Conservation (phyloP, 2,797 vertebrate genomes). For the Lateolabrax maculatus region DNA sequence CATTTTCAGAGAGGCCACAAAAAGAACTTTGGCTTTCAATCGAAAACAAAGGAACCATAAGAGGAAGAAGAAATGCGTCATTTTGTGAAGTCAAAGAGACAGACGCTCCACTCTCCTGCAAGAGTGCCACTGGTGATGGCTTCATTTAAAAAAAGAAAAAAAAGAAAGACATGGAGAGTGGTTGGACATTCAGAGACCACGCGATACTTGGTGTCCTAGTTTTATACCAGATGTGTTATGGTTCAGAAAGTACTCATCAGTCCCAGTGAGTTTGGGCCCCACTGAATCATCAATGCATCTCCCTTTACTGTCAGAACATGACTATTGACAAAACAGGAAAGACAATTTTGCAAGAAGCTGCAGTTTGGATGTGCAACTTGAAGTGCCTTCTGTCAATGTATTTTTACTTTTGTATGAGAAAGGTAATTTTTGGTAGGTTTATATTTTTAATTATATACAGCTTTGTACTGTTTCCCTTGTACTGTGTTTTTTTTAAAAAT, state of each 20-base stretch:
- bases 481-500: neutral
- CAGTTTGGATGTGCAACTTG: neutral
- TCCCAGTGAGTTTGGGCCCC: neutral
- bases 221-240: neutral
- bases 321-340: constrained; percentile 45
- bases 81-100: constrained; percentile 72
- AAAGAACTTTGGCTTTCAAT: constrained; percentile 85
- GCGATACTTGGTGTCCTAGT: neutral
- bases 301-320: constrained; percentile 2
- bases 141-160: neutral
- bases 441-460: neutral
- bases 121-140: neutral
- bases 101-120: neutral
- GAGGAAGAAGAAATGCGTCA: constrained; percentile 76
- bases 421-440: neutral
- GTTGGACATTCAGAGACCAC: neutral
- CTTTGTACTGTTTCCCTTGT: constrained; percentile 14
- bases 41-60: constrained; percentile 84
- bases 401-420: constrained; percentile 1
- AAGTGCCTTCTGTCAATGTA: constrained; percentile 2
- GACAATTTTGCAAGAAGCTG: constrained; percentile 47
- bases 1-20: constrained; percentile 93
- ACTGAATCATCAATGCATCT: neutral
- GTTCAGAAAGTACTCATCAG: neutral
- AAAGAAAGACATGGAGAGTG: neutral